Evolutionary conservation across 2,888 invertebrate genomes (phyloP).

Genomic region (Ischnura elegans): DNA sequence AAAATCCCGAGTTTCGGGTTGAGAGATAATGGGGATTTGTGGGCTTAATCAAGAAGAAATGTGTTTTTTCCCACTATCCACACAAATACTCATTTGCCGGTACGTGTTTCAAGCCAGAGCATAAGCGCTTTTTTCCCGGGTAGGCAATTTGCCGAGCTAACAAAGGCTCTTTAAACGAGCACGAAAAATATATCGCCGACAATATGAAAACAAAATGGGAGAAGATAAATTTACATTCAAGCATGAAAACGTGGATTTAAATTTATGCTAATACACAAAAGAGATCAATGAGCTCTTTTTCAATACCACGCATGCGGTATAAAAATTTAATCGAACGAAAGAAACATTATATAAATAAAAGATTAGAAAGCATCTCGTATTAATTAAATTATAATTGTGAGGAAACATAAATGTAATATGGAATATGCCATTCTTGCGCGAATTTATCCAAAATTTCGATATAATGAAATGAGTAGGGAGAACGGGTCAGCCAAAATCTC

Average conservation of each 20-base stretch:
- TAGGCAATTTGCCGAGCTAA: background rate
- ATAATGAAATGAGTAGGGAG: too few relatives aligned
- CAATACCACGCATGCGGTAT: too few relatives aligned
- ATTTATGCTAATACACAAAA: too few relatives aligned
- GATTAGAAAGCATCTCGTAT: too few relatives aligned
- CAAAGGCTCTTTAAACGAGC: background rate
- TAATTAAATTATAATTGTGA: too few relatives aligned
- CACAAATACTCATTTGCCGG: background rate
- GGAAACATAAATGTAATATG: too few relatives aligned
- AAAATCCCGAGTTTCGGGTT: background rate
- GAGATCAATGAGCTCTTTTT: too few relatives aligned
- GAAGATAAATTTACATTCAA: background rate
- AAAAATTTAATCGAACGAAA: too few relatives aligned
- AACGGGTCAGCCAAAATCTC: too few relatives aligned
- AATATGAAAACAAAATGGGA: background rate
- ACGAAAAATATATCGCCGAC: background rate
- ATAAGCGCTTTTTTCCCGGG: background rate
- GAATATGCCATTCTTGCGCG: too few relatives aligned
- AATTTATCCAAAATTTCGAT: too few relatives aligned
- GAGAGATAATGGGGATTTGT: conserved; percentile 9
- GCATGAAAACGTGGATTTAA: background rate
- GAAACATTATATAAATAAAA: too few relatives aligned
- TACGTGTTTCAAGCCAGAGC: background rate
- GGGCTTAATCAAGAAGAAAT: background rate
- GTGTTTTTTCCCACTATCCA: background rate